phyloP scores from a whole-genome alignment of 2,888 invertebrate genomes.

The Micropterix aruncella region DNA sequence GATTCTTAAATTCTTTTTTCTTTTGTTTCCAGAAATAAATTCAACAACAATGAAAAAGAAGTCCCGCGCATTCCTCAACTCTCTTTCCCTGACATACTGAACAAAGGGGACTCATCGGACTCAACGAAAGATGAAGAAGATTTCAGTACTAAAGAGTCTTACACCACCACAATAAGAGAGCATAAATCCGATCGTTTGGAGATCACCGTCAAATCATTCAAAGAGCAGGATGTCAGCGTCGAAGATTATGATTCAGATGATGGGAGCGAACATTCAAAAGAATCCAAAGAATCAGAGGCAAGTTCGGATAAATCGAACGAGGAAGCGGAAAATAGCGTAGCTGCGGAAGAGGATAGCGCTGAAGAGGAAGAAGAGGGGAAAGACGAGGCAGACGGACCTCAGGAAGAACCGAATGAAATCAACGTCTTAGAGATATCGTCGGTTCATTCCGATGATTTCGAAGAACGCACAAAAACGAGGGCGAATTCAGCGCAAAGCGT shows the following conservation, averaged over 20 bases:
- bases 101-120: neutral
- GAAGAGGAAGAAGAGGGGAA: constrained; percentile 1
- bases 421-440: no score
- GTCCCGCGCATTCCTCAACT: neutral
- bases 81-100: neutral
- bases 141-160: neutral
- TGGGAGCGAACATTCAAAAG: no score
- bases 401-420: no score
- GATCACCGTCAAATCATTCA: neutral
- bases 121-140: neutral
- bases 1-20: no score
- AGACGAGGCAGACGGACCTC: no score
- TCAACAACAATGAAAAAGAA: neutral
- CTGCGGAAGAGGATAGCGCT: constrained; percentile 10
- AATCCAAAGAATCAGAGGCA: no score
- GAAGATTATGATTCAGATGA: neutral
- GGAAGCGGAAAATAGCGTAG: no score
- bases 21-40: neutral
- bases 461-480: constrained; percentile 2
- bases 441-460: neutral
- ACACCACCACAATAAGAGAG: neutral
- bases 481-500: constrained; percentile 3
- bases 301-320: no score
- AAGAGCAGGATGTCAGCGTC: neutral
- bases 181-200: neutral